Base-by-base conservation (phyloP, 2,888 invertebrate genomes). In the Ophioninae sp. region DNA sequence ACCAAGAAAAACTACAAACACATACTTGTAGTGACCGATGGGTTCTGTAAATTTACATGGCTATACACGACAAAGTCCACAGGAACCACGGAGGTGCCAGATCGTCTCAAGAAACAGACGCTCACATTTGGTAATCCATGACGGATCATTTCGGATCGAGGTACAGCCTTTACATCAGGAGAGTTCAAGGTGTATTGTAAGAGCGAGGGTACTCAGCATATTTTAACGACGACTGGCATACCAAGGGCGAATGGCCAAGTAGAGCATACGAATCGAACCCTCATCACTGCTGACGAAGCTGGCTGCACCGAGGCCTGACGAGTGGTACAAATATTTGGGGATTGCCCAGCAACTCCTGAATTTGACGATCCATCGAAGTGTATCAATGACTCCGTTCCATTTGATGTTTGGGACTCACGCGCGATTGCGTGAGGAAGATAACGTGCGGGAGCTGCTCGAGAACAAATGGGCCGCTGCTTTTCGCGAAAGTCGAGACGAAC, bases 211-310 rank as follows among this genome's bases (percentile, higher is more conserved):
- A 85, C 86, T 0, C 61, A 84, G 5, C 84, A 83, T 74, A 79
- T 88, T 0, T 62, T 82, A 8, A 91, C 88, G 37, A 87, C 87
- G 5, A 88, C 87, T 0, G 87, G 92, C 6, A 84, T 91, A 10
- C 91, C 92, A 6, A 79, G 91, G 74, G 89, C 90, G 3, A 92
- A 92, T 76, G 91, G 91, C 0, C 91, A 92, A 79, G 90, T 90
- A 0, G 90, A 92, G 69, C 73, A 90, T 7, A 81, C 91, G 0
- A 88, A 92, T 70, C 68, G 86, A 7, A 89, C 87, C 0, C 85
- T 92, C 0, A 89, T 91, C 90, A 0, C 81, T 90, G 8, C 56
- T 92, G 6, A 86, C 90, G 0, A 92, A 93, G 74, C 68, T 93
- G 6, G 85, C 87, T 23, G 75, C 89, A 0, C 88, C 87, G 88